Percentiles rank a stretch among this genome's conserved stretches.
These are phyloP conservation scores for Perdita meconis DNA, from an alignment of 2,888 invertebrate genomes.

Conservation along the genomic window DNA sequence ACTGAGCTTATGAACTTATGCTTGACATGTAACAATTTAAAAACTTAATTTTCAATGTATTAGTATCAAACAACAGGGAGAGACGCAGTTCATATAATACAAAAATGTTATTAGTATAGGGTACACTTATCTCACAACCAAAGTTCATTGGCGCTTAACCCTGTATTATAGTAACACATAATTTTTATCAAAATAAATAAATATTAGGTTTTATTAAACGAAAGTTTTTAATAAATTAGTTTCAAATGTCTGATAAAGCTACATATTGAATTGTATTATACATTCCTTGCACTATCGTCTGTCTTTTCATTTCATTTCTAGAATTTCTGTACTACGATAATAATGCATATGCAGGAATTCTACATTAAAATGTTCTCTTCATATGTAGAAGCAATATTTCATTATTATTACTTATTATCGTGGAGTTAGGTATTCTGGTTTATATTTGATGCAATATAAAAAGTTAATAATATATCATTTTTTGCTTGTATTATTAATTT, in stretches of 20 bases:
- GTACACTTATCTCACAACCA: too few species aligned
- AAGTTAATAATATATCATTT: background rate
- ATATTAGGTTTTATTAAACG: background rate
- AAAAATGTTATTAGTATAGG: background rate
- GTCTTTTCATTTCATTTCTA: constrained; percentile 13
- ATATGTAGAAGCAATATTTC: background rate
- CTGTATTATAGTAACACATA: too few species aligned
- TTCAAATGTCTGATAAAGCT: constrained; percentile 10
- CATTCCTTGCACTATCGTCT: background rate
- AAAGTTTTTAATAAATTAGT: background rate
- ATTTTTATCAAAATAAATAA: background rate
- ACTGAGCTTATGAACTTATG: constrained; percentile 19
- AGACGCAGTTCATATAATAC: background rate
- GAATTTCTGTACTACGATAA: background rate
- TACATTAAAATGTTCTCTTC: constrained; percentile 1
- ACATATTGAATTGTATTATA: background rate
- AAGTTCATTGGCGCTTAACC: too few species aligned
- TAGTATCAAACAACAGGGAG: background rate
- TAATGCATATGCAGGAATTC: constrained; percentile 1
- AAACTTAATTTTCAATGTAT: constrained; percentile 10
- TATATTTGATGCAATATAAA: background rate
- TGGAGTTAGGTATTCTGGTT: background rate
- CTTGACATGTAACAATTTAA: constrained; percentile 1
- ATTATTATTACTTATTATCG: background rate
- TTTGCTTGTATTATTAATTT: constrained; percentile 21